These are phyloP conservation scores for Nannospalax galili DNA, from an alignment of 2,113 vertebrate species.

Conservation along the genomic window DNA sequence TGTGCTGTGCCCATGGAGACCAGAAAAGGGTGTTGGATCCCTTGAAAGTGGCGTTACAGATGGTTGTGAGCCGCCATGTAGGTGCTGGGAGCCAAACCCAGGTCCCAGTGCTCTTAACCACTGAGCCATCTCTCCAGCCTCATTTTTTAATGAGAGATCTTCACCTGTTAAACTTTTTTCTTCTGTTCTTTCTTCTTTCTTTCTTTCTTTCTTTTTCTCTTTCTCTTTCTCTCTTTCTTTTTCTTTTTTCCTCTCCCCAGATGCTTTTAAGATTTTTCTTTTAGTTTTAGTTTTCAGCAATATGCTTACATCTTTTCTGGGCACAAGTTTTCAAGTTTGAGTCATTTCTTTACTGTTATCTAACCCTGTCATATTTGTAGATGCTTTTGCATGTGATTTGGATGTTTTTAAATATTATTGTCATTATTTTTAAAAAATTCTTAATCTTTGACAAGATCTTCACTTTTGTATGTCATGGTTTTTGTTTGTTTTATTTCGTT, in stretches of 20 bases:
- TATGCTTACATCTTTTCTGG: background rate
- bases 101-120: no score
- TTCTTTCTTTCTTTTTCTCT: no score
- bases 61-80: no score
- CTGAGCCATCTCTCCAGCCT: no score
- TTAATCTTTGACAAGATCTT: background rate
- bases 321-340: background rate
- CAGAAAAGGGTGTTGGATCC: no score
- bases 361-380: background rate
- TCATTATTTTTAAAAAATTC: background rate
- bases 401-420: background rate
- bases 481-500: background rate
- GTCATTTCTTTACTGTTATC: background rate
- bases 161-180: background rate
- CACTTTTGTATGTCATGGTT: background rate
- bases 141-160: background rate
- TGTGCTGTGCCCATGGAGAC: no score
- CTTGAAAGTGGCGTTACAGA: no score
- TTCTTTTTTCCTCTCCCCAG: no score
- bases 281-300: background rate
- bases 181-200: no score
- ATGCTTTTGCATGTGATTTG: background rate
- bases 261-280: background rate
- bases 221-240: no score
- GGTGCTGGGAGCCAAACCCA: no score